phyloP scores from a whole-genome alignment of 2,888 invertebrate species.

The Phyllotreta striolata region DNA sequence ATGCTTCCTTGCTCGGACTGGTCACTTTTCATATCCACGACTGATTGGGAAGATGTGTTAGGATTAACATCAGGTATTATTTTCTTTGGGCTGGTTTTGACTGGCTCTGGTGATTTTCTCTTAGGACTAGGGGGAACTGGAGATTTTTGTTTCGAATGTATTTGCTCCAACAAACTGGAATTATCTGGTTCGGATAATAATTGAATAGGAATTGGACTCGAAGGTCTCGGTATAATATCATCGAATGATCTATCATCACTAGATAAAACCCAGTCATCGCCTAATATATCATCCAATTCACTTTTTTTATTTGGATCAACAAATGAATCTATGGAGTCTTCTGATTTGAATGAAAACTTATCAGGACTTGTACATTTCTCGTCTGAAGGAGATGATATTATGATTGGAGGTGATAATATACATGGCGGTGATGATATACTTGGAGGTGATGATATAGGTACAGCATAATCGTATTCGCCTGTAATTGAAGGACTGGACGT shows the following conservation, averaged over 20 bases:
- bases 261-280: constrained; percentile 21
- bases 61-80: neutral
- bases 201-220: constrained; percentile 20
- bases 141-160: neutral
- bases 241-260: constrained; percentile 11
- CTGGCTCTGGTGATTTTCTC: constrained; percentile 9
- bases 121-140: neutral
- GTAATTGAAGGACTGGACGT: constrained; percentile 12
- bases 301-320: constrained; percentile 24
- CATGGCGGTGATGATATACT: constrained; percentile 22
- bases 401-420: constrained; percentile 30
- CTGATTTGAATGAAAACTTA: constrained; percentile 21
- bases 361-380: constrained; percentile 24
- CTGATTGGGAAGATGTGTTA: neutral
- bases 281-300: constrained; percentile 20
- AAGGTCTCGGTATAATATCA: constrained; percentile 16
- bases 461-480: constrained; percentile 10
- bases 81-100: neutral
- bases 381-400: constrained; percentile 28
- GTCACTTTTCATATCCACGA: neutral
- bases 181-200: neutral
- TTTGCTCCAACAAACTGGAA: neutral
- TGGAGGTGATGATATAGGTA: constrained; percentile 11
- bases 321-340: constrained; percentile 29
- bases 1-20: neutral